Conservation (phyloP, 2,888 invertebrate species). For the Lithophane leautieri region DNA sequence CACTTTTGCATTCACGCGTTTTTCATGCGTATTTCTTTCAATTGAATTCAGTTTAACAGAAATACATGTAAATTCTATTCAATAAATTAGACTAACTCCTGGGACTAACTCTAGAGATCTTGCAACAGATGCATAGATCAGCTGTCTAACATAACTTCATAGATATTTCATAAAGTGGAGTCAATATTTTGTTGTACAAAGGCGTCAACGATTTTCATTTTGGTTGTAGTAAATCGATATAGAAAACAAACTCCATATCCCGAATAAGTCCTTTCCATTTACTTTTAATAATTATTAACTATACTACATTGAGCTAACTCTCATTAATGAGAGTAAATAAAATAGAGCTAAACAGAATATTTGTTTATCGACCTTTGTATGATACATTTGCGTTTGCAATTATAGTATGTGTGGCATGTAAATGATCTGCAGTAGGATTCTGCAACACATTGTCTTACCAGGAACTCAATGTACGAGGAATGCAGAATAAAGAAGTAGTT, state of each 20-base stretch:
- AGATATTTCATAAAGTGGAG: not conserved
- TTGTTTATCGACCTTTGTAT: not conserved
- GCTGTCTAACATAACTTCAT: not conserved
- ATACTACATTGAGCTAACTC: not conserved
- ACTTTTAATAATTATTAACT: not conserved
- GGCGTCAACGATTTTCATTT: not conserved
- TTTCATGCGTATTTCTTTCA: constrained; percentile 10
- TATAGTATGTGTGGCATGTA: constrained; percentile 7
- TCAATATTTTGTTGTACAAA: not conserved
- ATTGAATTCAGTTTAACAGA: constrained; percentile 1
- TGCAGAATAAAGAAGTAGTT: constrained; percentile 80
- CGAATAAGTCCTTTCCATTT: not conserved
- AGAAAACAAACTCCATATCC: not conserved
- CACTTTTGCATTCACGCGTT: constrained; percentile 28
- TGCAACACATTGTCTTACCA: constrained; percentile 80
- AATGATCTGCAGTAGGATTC: constrained; percentile 34
- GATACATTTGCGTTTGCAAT: not conserved
- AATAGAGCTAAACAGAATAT: not conserved
- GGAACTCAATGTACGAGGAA: constrained; percentile 87
- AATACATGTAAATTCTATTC: not conserved
- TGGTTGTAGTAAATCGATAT: too few relatives aligned
- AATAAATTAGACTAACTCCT: not conserved
- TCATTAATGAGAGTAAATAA: not conserved
- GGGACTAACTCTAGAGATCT: constrained; percentile 6
- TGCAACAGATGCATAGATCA: constrained; percentile 3